Base-by-base conservation (phyloP, 2,797 vertebrate genomes). In the Uromys caudimaculatus region DNA sequence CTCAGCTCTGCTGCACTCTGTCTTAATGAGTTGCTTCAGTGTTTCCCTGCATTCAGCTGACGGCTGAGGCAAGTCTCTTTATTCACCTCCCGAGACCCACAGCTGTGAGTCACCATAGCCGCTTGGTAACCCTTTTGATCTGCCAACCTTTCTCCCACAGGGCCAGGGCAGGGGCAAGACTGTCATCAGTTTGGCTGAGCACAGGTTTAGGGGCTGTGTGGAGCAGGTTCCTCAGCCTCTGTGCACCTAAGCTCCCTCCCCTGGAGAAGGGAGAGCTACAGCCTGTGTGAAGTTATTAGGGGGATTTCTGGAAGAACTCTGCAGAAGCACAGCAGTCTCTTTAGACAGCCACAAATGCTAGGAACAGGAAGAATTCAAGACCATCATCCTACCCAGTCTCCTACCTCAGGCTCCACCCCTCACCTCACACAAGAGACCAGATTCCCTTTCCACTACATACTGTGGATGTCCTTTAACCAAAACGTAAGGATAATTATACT, bases 21-120 rank as follows among this genome's bases (percentile, higher is more conserved):
- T 75, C 44, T 38, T 89, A 35, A 64, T 54, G 47, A 38, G 69
- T 23, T 44, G 87, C 47, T 58, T 50, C 69, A 82, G 17, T 32
- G 32, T 69, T n/a, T 23, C 44, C 10, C 44, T n/a, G 44, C 32
- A 9, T 32, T 47, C 44, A 14, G 81, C 38, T 41, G 14, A 86
- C 62, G 73, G 64, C 35, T 95, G 83, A 97, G 58, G 93, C 32
- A 2, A 1, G 1, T 95, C 29, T 58, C 76, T 89, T 83, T 75
- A 35, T 27, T 90, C 64, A 16, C 56, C 27, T 50, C 11, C 62
- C 71, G 47, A 69, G 47, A n/a, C 75, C 87, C 81, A 64, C 62
- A 12, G 19, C 8, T 11, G 47, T 88, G 83, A 96, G 64, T 94
- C 96, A 93, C 44, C 9, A 1, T 11, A 76, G 92, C 41, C 75